These are phyloP conservation scores for Saxidomus purpurata DNA, from an alignment of 1,140 invertebrate species.

Conservation along the genomic window DNA sequence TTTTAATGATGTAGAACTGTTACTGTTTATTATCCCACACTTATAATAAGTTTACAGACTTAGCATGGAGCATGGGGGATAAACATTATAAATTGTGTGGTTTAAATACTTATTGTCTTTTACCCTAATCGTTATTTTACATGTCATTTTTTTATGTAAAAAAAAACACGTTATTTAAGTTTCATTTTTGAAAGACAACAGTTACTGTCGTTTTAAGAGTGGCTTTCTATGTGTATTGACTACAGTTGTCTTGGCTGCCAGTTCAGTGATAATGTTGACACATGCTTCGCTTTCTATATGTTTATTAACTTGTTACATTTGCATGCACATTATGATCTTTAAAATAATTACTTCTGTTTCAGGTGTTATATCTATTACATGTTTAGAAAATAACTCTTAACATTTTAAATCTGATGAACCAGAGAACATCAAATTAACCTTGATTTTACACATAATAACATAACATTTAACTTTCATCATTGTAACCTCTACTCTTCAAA, in stretches of 20 bases:
- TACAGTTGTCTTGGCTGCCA: not conserved
- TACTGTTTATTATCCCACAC: not conserved
- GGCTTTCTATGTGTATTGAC: slow-evolving; percentile 37
- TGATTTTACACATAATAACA: too few relatives aligned
- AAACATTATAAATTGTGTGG: not conserved
- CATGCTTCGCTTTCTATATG: slow-evolving; percentile 2
- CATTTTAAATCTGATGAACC: too few relatives aligned
- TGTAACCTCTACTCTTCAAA: too few relatives aligned
- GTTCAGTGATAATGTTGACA: not conserved
- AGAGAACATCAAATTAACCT: too few relatives aligned
- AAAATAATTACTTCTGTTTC: not conserved
- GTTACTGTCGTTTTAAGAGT: slow-evolving; percentile 25
- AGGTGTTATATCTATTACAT: not conserved
- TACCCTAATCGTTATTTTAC: not conserved
- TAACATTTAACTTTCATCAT: too few relatives aligned
- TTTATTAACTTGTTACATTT: not conserved
- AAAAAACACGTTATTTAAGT: too few relatives aligned
- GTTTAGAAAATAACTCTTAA: too few relatives aligned
- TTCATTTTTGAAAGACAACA: not conserved
- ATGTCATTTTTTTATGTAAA: not conserved
- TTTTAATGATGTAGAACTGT: not conserved
- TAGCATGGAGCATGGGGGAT: not conserved
- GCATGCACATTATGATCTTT: not conserved
- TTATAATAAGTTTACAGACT: not conserved
- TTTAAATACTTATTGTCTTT: not conserved